These are phyloP conservation scores for Thecophora atra DNA, from an alignment of 2,888 invertebrate genomes.

Conservation along the genomic window DNA sequence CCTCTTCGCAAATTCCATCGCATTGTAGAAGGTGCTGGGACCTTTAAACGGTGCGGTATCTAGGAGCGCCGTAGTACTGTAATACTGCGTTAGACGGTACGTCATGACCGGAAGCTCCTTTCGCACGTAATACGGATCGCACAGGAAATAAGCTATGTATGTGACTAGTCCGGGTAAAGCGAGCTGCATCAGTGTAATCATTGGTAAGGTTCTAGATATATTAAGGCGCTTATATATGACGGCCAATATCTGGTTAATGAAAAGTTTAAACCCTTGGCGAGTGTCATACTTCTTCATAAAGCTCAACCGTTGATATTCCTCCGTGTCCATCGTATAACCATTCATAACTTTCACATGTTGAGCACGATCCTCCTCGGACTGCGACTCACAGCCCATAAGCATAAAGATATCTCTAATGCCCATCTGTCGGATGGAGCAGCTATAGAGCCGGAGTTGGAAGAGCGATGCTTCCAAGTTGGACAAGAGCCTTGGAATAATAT, in stretches of 20 bases:
- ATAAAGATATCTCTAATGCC: constrained; percentile 41
- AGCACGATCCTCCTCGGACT: constrained; percentile 22
- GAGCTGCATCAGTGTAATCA: constrained; percentile 1
- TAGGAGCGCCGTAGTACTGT: not conserved
- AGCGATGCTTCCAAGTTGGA: constrained; percentile 22
- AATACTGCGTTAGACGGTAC: constrained; percentile 16
- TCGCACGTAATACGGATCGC: not conserved
- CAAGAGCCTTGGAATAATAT: constrained; percentile 12
- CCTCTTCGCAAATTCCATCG: not conserved
- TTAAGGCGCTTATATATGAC: constrained; percentile 69
- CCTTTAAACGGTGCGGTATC: not conserved
- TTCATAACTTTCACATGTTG: constrained; percentile 32
- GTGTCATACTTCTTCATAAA: constrained; percentile 20
- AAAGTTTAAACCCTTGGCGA: constrained; percentile 50
- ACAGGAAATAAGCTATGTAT: not conserved
- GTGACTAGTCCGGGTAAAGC: constrained; percentile 2
- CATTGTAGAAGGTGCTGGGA: not conserved
- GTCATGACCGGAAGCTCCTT: not conserved
- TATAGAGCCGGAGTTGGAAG: constrained; percentile 24
- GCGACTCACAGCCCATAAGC: constrained; percentile 25
- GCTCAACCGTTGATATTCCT: constrained; percentile 17
- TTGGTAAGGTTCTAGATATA: not conserved
- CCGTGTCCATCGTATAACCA: constrained; percentile 22
- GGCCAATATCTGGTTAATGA: constrained; percentile 70
- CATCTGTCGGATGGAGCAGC: constrained; percentile 33